Evolutionary conservation across 1,140 invertebrate genomes (phyloP).

Genomic region (Varroa destructor): DNA sequence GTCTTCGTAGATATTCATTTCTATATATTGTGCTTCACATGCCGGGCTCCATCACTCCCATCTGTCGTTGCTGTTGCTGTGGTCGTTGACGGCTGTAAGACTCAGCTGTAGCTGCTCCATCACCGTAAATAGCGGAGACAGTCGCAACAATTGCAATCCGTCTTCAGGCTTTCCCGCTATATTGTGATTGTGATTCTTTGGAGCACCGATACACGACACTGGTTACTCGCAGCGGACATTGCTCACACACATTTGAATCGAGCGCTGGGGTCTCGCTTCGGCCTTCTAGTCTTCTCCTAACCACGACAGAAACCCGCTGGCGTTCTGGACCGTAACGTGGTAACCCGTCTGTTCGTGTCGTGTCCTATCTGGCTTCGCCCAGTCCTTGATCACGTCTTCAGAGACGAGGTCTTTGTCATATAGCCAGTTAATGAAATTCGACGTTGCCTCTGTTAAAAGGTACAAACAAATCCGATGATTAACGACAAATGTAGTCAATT

Average conservation of each 20-base stretch:
- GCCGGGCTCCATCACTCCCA: constrained; percentile 1
- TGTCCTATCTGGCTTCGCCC: neutral
- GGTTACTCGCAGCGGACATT: too few species aligned
- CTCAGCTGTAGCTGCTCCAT: neutral
- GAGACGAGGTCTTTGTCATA: constrained; percentile 19
- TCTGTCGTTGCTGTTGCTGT: constrained; percentile 1
- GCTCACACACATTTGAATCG: too few species aligned
- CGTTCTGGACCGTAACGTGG: constrained; percentile 26
- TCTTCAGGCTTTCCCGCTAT: too few species aligned
- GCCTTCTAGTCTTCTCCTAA: neutral
- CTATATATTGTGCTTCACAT: constrained; percentile 14
- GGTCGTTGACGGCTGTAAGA: neutral
- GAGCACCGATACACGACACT: too few species aligned
- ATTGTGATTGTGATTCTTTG: too few species aligned
- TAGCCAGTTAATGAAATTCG: constrained; percentile 15
- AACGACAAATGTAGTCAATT: too few species aligned
- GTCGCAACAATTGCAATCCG: too few species aligned
- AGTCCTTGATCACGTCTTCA: neutral
- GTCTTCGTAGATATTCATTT: constrained; percentile 7
- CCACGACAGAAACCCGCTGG: constrained; percentile 1
- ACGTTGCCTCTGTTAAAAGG: neutral
- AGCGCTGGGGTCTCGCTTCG: too few species aligned
- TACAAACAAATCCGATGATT: neutral
- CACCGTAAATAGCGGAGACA: too few species aligned
- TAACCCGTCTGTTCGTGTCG: constrained; percentile 1